phyloP scores from a whole-genome alignment of 2,888 invertebrate species.

The Serrognathus titanus region DNA sequence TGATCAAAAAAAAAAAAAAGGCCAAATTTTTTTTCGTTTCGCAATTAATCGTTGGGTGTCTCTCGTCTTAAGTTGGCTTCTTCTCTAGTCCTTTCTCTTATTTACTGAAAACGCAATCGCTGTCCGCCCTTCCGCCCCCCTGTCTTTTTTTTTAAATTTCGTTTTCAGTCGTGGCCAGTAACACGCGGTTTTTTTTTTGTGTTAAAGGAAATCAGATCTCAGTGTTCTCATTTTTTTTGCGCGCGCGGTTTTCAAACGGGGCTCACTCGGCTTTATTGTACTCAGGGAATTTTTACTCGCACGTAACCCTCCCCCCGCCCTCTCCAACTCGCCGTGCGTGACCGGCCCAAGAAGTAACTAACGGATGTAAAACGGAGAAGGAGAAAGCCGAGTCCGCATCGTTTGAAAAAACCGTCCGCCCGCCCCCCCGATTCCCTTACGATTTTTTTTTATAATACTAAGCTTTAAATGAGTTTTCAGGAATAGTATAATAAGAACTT shows the following conservation, averaged over 20 bases:
- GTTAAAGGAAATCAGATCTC: neutral
- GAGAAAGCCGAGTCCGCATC: neutral
- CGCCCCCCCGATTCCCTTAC: neutral
- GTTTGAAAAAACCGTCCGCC: neutral
- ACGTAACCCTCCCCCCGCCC: no score
- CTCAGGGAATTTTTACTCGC: no score
- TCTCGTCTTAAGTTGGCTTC: no score
- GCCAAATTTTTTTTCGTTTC: neutral
- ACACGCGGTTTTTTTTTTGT: neutral
- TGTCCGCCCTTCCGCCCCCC: no score
- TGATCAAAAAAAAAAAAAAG: neutral
- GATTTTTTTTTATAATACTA: constrained; percentile 6
- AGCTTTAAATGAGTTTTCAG: constrained; percentile 15
- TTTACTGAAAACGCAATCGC: no score
- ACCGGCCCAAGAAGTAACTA: no score
- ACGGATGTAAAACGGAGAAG: no score
- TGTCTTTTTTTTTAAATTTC: no score
- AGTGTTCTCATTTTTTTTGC: neutral
- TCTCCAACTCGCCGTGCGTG: no score
- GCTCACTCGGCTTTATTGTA: no score
- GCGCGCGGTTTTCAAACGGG: neutral
- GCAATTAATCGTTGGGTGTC: no score
- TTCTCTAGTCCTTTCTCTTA: no score
- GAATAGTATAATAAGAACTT: constrained; percentile 7
- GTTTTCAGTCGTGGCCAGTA: neutral